Evolutionary conservation across 2,888 invertebrate species (phyloP), one percentile per base, ranked within the genome.

Genomic region (Heliconius ethilla): DNA sequence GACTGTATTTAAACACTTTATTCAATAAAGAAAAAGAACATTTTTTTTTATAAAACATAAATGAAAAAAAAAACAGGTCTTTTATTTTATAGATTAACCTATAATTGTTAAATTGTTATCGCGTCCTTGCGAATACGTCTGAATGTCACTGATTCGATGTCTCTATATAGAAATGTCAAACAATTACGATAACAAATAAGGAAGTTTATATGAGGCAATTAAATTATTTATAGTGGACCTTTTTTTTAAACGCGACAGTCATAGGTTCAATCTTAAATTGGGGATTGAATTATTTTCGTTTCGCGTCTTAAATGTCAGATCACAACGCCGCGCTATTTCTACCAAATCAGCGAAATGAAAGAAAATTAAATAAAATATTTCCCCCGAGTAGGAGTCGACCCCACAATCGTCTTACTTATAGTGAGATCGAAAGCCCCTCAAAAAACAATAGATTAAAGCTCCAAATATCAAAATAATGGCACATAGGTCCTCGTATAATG

Each of bases 81-180:
- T 69, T 25, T 9, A 18, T 45, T 70, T 51, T 22, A 72, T 72
- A 72, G 1, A 59, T 59, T 33, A 59, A 72, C 59, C 59, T 59
- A 37, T 33, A 55, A 37, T n/a, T 33, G 59, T 33, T 72, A 33
- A 72, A 37, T 33, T 72, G 45, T 74, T 55, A 74, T 40, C 62
- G 33, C 72, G 80, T 75, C 79, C 76, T 80, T 77, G 79, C 55
- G 73, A 77, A 79, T 70, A 75, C 65, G 75, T 75, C 63, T 75
- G 70, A 78, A 77, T 75, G 80, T 70, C 76, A 70, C 37, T n/a
- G 75, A 75, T 72, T 75, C 75, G 77, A 75, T 76, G 78, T 65
- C 77, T 76, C 62, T 66, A 70, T 80, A 74, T 78, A 75, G 70
- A 70, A 78, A 78, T 75, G 63, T 65, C 63, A 74, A 74, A 65